Conservation (phyloP, 2,797 vertebrate species). For the Poecile montanus region DNA sequence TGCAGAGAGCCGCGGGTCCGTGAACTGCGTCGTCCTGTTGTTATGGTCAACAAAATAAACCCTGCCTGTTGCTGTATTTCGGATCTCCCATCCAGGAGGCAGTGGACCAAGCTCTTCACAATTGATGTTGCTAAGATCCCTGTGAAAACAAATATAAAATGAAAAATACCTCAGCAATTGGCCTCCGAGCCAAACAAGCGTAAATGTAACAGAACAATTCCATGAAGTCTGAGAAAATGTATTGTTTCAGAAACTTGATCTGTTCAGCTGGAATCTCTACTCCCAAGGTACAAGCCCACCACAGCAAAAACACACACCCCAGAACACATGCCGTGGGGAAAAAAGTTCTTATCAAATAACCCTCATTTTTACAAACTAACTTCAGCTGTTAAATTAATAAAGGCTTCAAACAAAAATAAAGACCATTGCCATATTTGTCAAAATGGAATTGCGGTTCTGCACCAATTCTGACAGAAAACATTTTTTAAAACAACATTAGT, state of each 20-base stretch:
- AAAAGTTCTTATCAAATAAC: slow-evolving; percentile 50
- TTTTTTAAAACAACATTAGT: slow-evolving; percentile 57
- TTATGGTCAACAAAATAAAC: slow-evolving; percentile 99
- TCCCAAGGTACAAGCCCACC: slow-evolving; percentile 71
- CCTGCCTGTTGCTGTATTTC: slow-evolving; percentile 94
- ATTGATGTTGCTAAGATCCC: slow-evolving; percentile 97
- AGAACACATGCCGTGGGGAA: slow-evolving; percentile 52
- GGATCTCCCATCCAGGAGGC: slow-evolving; percentile 96
- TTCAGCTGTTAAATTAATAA: slow-evolving; percentile 54
- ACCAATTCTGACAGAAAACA: slow-evolving; percentile 58
- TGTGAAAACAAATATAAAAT: slow-evolving; percentile 78
- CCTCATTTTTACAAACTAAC: slow-evolving; percentile 47
- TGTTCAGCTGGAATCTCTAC: slow-evolving; percentile 72
- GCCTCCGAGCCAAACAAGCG: slow-evolving; percentile 69
- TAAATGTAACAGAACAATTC: slow-evolving; percentile 80
- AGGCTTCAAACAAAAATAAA: slow-evolving; percentile 69
- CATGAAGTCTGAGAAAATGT: slow-evolving; percentile 78
- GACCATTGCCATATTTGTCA: slow-evolving; percentile 49
- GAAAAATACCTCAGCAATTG: slow-evolving; percentile 77
- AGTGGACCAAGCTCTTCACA: slow-evolving; percentile 96
- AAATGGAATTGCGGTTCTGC: slow-evolving; percentile 41
- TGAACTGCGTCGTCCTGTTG: slow-evolving; percentile 97
- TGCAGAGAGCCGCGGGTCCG: slow-evolving; percentile 92
- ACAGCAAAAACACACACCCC: slow-evolving; percentile 55
- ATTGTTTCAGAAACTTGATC: slow-evolving; percentile 79